A percentile compares a stretch with the other conserved stretches of the same genome.
Conservation (phyloP, 2,888 invertebrate species). For the Callimorpha dominula region DNA sequence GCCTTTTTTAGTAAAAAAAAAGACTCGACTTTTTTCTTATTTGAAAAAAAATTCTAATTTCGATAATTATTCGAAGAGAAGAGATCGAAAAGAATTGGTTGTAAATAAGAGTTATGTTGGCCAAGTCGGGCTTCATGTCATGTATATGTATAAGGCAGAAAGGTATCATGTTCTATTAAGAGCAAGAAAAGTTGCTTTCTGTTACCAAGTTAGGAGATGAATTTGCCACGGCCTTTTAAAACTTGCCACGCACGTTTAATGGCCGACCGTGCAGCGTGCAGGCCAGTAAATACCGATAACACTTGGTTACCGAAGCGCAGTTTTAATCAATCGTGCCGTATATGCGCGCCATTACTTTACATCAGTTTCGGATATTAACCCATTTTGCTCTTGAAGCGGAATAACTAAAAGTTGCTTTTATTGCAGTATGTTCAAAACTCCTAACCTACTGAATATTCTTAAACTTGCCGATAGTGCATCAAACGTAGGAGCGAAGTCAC, state of each 20-base stretch:
- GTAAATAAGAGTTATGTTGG: not conserved
- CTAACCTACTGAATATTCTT: too few species aligned
- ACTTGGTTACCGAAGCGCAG: not conserved
- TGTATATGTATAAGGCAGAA: not conserved
- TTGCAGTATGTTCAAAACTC: not conserved
- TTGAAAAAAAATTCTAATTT: not conserved
- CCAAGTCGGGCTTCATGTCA: not conserved
- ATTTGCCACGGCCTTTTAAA: not conserved
- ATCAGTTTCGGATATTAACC: too few species aligned
- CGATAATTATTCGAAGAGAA: not conserved
- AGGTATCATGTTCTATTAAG: not conserved
- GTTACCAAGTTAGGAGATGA: not conserved
- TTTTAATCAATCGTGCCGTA: not conserved
- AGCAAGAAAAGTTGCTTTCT: not conserved
- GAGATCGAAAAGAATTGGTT: not conserved
- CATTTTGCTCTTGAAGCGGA: too few species aligned
- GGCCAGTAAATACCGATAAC: not conserved
- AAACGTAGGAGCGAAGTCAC: too few species aligned
- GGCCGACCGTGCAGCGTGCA: too few species aligned
- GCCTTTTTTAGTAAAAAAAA: not conserved
- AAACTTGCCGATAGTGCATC: too few species aligned
- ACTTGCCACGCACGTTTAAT: not conserved
- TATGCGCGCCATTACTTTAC: too few species aligned
- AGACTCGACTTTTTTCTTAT: not conserved
- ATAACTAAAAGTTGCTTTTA: not conserved